Conservation (phyloP, 1,140 invertebrate genomes). For the Cydia amplana region DNA sequence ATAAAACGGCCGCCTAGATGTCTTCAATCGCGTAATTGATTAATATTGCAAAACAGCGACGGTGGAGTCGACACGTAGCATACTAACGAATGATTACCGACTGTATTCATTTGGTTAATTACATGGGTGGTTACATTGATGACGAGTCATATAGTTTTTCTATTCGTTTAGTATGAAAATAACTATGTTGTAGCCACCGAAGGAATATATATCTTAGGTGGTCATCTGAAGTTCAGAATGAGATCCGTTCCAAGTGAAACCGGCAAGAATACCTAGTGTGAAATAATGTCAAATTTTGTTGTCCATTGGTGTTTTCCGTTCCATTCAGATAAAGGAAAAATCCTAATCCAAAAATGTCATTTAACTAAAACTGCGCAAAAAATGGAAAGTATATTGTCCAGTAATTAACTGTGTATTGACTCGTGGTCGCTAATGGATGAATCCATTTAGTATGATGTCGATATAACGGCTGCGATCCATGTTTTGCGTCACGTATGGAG, state of each 20-base stretch:
- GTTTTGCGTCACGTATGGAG: conserved; percentile 10
- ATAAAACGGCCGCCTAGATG: background rate
- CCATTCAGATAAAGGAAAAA: background rate
- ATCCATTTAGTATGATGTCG: conserved; percentile 10
- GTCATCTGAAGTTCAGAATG: no score
- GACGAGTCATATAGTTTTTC: background rate
- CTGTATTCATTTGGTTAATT: background rate
- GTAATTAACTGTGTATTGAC: conserved; percentile 13
- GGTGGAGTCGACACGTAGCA: background rate
- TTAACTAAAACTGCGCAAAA: background rate
- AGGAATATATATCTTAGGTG: no score
- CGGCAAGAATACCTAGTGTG: no score
- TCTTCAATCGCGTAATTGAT: background rate
- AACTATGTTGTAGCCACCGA: no score
- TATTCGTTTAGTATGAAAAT: no score
- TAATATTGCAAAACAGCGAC: background rate
- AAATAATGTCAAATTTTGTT: no score
- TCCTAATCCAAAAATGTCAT: background rate
- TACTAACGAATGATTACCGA: conserved; percentile 3
- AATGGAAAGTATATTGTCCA: background rate
- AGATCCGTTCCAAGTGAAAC: no score
- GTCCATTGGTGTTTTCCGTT: background rate
- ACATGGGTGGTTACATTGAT: background rate
- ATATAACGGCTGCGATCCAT: conserved; percentile 2
- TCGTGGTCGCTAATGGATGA: conserved; percentile 1